Percentiles rank a stretch among this genome's conserved stretches.
phyloP scores from a whole-genome alignment of 2,888 invertebrate genomes.

The Erebia ligea region DNA sequence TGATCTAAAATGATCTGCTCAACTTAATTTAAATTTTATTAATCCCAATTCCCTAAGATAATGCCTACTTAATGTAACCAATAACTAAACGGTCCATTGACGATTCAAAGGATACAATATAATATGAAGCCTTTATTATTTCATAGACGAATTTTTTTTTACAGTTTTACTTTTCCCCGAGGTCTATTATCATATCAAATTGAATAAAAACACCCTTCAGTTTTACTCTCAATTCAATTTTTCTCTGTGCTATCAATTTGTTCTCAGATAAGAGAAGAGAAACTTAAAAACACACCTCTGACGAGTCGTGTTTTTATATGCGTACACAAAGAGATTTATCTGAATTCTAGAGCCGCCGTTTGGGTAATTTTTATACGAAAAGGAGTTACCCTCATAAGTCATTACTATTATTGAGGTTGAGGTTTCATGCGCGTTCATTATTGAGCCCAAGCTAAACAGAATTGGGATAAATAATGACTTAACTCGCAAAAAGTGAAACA shows the following conservation, averaged over 20 bases:
- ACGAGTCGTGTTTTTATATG: background rate
- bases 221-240: too few relatives aligned
- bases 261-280: background rate
- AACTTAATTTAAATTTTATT: too few relatives aligned
- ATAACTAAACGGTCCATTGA: background rate
- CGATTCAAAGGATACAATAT: background rate
- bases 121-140: background rate
- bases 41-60: too few relatives aligned
- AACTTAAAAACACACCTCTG: background rate
- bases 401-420: too few relatives aligned
- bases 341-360: background rate
- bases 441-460: too few relatives aligned
- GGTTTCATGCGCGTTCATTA: too few relatives aligned
- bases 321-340: background rate
- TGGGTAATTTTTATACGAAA: background rate
- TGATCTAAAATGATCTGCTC: too few relatives aligned
- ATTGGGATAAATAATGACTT: too few relatives aligned
- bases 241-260: constrained; percentile 1
- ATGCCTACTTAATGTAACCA: too few relatives aligned
- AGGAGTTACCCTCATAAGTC: too few relatives aligned
- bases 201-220: constrained; percentile 9
- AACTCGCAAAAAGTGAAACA: too few relatives aligned
- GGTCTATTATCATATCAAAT: constrained; percentile 3
- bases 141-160: background rate
- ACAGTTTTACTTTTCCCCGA: background rate